Percentiles rank a stretch among this genome's conserved stretches.
Evolutionary conservation across 2,888 invertebrate genomes (phyloP).

Genomic region (Lacanobia oleracea): DNA sequence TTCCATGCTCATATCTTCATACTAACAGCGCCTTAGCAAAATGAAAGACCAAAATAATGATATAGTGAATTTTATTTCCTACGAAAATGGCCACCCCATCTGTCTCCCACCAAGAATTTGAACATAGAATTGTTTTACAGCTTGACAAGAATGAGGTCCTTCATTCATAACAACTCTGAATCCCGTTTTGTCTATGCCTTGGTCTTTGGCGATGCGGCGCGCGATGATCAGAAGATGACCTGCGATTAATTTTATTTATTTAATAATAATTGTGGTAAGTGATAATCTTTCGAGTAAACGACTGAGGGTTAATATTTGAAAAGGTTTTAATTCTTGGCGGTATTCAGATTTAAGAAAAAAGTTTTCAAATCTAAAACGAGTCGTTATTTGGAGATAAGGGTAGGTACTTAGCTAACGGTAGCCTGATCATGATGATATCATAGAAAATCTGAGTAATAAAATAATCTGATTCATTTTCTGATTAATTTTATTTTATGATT

Average conservation of each 20-base stretch:
- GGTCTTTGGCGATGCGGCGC: slow-evolving; percentile 93
- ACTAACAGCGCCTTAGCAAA: background rate
- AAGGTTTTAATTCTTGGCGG: background rate
- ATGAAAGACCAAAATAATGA: slow-evolving; percentile 20
- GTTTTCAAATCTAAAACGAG: too few species aligned
- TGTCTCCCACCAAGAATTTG: slow-evolving; percentile 97
- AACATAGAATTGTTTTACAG: slow-evolving; percentile 96
- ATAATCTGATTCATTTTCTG: too few species aligned
- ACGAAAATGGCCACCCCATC: slow-evolving; percentile 94
- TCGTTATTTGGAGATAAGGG: too few species aligned
- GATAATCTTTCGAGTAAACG: background rate
- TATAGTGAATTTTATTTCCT: slow-evolving; percentile 45
- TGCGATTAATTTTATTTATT: slow-evolving; percentile 43
- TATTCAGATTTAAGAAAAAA: slow-evolving; percentile 9
- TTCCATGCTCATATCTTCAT: background rate
- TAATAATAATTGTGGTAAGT: too few species aligned
- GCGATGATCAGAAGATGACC: slow-evolving; percentile 95
- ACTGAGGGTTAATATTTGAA: background rate
- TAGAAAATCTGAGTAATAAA: too few species aligned
- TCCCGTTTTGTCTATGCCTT: slow-evolving; percentile 92
- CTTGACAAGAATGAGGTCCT: slow-evolving; percentile 94
- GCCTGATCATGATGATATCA: too few species aligned
- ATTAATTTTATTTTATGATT: too few species aligned
- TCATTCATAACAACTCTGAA: slow-evolving; percentile 97
- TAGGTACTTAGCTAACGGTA: too few species aligned